Conservation (phyloP, 2,797 vertebrate genomes). For the Gymnoscopelus braueri region DNA sequence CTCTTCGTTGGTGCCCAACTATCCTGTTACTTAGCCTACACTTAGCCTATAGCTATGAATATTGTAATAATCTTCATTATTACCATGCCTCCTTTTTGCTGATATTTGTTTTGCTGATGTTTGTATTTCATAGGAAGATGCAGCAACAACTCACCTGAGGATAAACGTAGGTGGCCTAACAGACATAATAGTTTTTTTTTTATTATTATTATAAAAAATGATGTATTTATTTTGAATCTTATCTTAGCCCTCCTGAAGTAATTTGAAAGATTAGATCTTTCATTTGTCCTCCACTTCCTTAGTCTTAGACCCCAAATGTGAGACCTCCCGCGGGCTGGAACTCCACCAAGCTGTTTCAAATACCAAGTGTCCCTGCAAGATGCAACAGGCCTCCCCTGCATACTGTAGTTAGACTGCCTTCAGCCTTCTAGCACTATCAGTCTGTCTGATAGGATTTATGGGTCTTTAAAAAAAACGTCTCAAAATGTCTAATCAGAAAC, state of each 20-base stretch:
- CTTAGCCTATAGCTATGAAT: no score
- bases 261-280: no score
- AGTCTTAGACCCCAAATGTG: no score
- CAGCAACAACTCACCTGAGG: slow-evolving; percentile 61
- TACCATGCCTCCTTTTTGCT: neutral
- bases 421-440: neutral
- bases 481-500: neutral
- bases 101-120: slow-evolving; percentile 1
- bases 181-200: no score
- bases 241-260: no score
- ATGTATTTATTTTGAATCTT: no score
- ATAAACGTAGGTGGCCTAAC: slow-evolving; percentile 76
- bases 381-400: slow-evolving; percentile 50
- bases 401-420: neutral
- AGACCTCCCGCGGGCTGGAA: slow-evolving; percentile 8
- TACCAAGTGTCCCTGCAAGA: slow-evolving; percentile 57
- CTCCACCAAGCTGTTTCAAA: slow-evolving; percentile 28
- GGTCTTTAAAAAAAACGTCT: neutral
- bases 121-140: slow-evolving; percentile 82
- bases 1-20: no score
- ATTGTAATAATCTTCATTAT: neutral
- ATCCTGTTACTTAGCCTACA: no score
- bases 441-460: slow-evolving; percentile 8
- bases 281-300: no score
- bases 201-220: no score